Evolutionary conservation across 2,113 vertebrate species (phyloP).

Genomic region (Periophthalmus modestus): DNA sequence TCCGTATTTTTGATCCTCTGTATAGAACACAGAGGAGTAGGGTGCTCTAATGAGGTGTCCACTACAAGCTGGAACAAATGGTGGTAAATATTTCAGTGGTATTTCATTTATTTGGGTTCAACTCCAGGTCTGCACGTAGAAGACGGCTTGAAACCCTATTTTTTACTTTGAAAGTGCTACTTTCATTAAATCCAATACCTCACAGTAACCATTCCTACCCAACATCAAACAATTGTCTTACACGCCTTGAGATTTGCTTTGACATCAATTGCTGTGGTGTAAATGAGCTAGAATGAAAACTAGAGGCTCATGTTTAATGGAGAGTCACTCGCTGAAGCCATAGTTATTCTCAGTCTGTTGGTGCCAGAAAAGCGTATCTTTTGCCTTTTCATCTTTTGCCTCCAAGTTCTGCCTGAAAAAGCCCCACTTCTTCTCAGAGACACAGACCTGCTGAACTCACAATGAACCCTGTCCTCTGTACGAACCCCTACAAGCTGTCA

Average conservation of each 20-base stretch:
- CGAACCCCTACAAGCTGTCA: slow-evolving; percentile 50
- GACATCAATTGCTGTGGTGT: neutral
- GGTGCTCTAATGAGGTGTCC: too few relatives aligned
- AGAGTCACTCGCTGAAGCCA: neutral
- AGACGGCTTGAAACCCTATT: neutral
- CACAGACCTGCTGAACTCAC: slow-evolving; percentile 31
- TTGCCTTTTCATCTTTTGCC: slow-evolving; percentile 19
- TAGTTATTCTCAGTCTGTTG: slow-evolving; percentile 5
- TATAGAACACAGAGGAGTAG: too few relatives aligned
- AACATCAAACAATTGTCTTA: neutral
- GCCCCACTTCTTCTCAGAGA: slow-evolving; percentile 5
- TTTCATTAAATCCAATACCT: neutral
- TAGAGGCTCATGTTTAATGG: slow-evolving; percentile 19
- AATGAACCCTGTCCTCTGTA: slow-evolving; percentile 47
- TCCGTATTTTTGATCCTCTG: too few relatives aligned
- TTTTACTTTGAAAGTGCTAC: neutral
- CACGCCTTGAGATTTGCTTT: neutral
- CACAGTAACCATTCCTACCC: neutral
- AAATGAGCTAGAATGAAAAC: neutral
- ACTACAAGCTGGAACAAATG: neutral
- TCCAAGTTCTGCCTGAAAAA: slow-evolving; percentile 20
- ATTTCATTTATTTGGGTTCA: neutral
- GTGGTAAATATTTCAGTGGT: neutral
- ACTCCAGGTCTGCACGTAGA: neutral
- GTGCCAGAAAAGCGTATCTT: slow-evolving; percentile 6